Percentiles rank a stretch among this genome's conserved stretches.
phyloP scores from a whole-genome alignment of 1,140 invertebrate genomes.

The Yoshiicerus persimilis region DNA sequence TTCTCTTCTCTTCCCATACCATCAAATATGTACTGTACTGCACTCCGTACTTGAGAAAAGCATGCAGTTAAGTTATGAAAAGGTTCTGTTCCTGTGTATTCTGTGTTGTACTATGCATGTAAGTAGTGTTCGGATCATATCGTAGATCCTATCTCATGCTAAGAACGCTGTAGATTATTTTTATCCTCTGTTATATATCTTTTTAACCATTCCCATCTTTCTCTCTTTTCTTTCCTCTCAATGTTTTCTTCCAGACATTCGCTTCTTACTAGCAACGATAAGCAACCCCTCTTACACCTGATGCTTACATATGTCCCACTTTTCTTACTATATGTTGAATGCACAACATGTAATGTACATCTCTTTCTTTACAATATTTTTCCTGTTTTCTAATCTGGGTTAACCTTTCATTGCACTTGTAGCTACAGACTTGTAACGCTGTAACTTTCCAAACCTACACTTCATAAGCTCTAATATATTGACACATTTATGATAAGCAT shows the following conservation, averaged over 20 bases:
- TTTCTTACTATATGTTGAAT: neutral
- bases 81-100: neutral
- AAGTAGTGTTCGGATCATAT: neutral
- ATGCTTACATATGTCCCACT: constrained; percentile 12
- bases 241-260: neutral
- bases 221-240: constrained; percentile 8
- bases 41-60: neutral
- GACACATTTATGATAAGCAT: neutral
- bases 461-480: neutral
- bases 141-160: neutral
- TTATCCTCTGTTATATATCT: constrained; percentile 7
- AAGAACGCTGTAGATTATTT: constrained; percentile 5
- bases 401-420: constrained; percentile 14
- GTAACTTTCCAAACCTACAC: neutral
- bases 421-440: neutral
- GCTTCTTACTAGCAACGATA: neutral
- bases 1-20: neutral
- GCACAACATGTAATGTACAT: neutral
- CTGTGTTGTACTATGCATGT: neutral
- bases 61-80: neutral
- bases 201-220: constrained; percentile 14
- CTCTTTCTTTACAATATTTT: neutral
- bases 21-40: neutral
- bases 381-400: neutral
- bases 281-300: neutral